Base-by-base conservation (phyloP, 2,797 vertebrate genomes). In the Synaphobranchus kaupii region DNA sequence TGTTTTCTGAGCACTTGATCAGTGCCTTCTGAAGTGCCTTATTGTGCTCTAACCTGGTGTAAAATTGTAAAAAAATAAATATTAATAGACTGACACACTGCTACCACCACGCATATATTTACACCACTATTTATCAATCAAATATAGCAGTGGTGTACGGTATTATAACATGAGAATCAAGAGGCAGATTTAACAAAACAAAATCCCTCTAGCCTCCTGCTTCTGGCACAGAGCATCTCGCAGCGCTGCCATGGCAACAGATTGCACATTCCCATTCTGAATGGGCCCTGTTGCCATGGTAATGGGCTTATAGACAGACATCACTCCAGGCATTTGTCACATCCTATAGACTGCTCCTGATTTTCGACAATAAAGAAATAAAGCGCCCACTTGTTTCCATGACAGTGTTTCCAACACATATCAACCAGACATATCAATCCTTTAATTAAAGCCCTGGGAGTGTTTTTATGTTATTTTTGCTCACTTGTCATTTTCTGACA, bases 171-270 rank as follows among this genome's bases (percentile, higher is more conserved):
- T 81, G 22, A 50, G 7, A 50, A 50, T n/a, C 47, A 81, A 81
- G 39, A 76, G 47, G 47, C 73, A 28, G 22, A 50, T 81, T 47
- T 28, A 48, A 44, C 28, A 7, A 20, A 63, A 84, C 71, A 88
- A 54, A 90, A 71, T 85, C 84, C 85, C 89, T 83, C 89, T 89
- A 86, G 63, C 85, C 81, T 86, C 3, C 84, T 86, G 44, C 86
- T 25, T 89, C 83, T 88, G 83, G 71, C 31, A 87, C 89, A 94
- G 95, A 95, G 94, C 93, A 89, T 92, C 92, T 88, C 90, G 89
- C 90, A 90, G 89, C 89, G 95, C 95, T 95, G 92, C 96, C 96
- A 97, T 96, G 96, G 96, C 94, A 96, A 98, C 96, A 92, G 91
- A 89, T 95, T 94, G 88, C 89, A 93, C 89, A 58, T 90, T 92